Evolutionary conservation across 2,797 vertebrate species (phyloP).

Genomic region (Poeciliopsis turneri): DNA sequence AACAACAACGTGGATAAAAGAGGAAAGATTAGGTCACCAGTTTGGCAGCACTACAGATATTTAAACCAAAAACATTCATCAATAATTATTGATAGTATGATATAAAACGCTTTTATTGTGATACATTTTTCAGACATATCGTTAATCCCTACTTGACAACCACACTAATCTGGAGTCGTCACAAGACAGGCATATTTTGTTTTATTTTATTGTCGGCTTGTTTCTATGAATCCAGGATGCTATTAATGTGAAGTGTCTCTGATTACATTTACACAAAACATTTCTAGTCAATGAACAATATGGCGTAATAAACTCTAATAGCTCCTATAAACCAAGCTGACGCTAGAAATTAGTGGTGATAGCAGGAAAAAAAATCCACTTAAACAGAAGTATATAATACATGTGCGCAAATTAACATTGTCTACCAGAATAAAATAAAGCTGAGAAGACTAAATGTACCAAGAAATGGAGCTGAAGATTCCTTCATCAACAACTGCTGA

Average conservation of each 20-base stretch:
- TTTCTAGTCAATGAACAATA: not conserved
- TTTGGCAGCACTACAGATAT: no score
- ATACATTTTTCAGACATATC: no score
- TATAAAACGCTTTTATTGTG: no score
- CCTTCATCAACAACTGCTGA: constrained; percentile 1
- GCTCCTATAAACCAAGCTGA: not conserved
- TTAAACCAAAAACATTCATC: no score
- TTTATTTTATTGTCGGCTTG: not conserved
- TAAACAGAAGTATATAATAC: not conserved
- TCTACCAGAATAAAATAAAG: constrained; percentile 2
- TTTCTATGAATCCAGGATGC: not conserved
- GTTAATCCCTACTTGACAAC: not conserved
- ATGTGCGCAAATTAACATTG: not conserved
- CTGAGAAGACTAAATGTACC: not conserved
- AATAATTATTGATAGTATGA: no score
- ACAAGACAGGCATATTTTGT: not conserved
- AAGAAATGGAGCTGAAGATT: constrained; percentile 5
- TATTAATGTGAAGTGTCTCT: not conserved
- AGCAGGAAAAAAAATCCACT: not conserved
- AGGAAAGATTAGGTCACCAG: no score
- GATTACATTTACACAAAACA: not conserved
- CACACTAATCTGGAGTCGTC: not conserved
- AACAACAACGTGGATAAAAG: no score
- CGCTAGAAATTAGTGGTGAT: not conserved
- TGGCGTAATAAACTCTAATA: not conserved